phyloP scores from a whole-genome alignment of 1,140 invertebrate species.

The Eumaeus atala region DNA sequence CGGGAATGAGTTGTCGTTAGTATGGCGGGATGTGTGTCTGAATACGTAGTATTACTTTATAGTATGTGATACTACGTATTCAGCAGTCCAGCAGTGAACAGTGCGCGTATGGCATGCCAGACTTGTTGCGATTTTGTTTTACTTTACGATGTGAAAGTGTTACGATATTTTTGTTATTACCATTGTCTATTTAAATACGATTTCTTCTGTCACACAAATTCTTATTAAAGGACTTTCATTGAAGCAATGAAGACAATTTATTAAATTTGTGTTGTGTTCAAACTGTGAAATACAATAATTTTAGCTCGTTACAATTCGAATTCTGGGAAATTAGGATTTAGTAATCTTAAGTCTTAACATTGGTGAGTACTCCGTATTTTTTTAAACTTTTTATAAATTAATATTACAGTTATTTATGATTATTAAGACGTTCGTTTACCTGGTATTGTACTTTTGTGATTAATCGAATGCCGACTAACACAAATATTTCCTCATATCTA shows the following conservation, averaged over 20 bases:
- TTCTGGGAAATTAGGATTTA: constrained; percentile 63
- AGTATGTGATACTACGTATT: no score
- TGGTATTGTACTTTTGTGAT: not conserved
- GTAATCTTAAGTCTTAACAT: constrained; percentile 52
- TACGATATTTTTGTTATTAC: constrained; percentile 7
- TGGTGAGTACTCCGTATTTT: constrained; percentile 50
- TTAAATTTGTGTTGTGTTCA: constrained; percentile 32
- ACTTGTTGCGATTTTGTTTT: not conserved
- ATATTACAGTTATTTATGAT: not conserved
- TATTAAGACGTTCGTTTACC: not conserved
- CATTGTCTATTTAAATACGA: constrained; percentile 12
- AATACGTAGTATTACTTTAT: no score
- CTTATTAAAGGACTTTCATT: not conserved
- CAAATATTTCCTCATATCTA: no score
- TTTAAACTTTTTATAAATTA: not conserved
- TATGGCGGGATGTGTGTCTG: no score
- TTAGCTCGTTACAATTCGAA: constrained; percentile 32
- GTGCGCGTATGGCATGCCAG: no score
- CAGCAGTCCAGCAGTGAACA: no score
- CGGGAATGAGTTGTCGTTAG: no score
- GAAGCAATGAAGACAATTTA: not conserved
- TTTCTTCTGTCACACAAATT: not conserved
- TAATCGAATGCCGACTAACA: no score
- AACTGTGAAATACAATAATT: constrained; percentile 37
- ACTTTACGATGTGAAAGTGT: not conserved